Base-by-base conservation (phyloP, 2,888 invertebrate genomes). In the Cerceris rybyensis region DNA sequence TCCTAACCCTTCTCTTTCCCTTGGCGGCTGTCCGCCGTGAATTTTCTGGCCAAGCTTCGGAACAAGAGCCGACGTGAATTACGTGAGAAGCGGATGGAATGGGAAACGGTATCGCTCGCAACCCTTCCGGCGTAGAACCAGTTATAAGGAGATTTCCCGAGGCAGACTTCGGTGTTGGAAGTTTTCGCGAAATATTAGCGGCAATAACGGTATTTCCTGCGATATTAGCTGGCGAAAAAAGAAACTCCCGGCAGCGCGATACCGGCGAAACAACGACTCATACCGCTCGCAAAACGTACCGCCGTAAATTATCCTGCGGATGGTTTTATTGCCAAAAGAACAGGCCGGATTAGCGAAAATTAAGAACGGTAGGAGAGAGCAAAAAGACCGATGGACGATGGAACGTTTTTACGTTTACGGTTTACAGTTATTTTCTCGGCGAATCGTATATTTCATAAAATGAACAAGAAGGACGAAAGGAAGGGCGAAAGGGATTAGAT, bases 191-290 rank as follows among this genome's bases (percentile, higher is more conserved):
- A 86, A 88, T 87, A 85, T 90, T 88, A 86, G 81, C 68, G 77
- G 89, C 80, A 87, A 88, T 90, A 88, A 89, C 88, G 87, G 84
- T 89, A 88, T 89, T 88, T 90, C 88, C 88, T 71, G 80, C 74
- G 85, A 88, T 90, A 89, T 90, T 89, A 89, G 84, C 83, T 78
- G 77, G 63, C 72, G 78, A 70, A 17, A 39, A 54, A 39, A 49
- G 65, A 63, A 57, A 55, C 54, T 61, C 58, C 60, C 66, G 49
- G 50, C 43, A 49, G 14, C 11, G 61, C 64, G 43, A 55, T 42
- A 50, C 55, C 57, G 28, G 28, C 64, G 61, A 60, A 60, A 58
- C 52, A 39, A 46, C 42, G 67, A 78, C 28, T 28, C 28, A 28
- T 28, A 28, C 28, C 28, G 28, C 28, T 28, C 28, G 28, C 28